These are phyloP conservation scores for Xenentodon cancila DNA, from an alignment of 2,797 vertebrate genomes.

Conservation along the genomic window DNA sequence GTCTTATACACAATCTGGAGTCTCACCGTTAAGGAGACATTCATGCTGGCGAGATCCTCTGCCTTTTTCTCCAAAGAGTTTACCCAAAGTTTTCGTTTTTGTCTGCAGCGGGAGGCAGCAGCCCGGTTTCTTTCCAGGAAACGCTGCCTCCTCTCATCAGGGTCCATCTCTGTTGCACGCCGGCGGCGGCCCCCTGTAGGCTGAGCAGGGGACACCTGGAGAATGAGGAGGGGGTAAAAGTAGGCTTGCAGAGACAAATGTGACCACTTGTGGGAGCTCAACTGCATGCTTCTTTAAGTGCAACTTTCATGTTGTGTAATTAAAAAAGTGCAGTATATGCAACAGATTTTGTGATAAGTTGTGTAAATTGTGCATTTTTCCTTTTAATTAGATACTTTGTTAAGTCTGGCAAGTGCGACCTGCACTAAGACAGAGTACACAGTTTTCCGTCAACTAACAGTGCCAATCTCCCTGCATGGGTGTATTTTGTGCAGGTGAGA, in stretches of 20 bases:
- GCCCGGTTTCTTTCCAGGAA: conserved; percentile 95
- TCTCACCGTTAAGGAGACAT: conserved; percentile 92
- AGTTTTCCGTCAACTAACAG: too few species aligned
- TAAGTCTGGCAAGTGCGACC: too few species aligned
- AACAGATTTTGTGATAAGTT: too few species aligned
- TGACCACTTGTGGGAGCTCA: not conserved
- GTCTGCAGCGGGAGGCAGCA: conserved; percentile 92
- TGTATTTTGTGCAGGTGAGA: too few species aligned
- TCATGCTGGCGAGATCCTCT: conserved; percentile 93
- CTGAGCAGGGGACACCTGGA: conserved; percentile 94
- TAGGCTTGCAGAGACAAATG: conserved; percentile 9
- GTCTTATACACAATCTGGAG: not conserved
- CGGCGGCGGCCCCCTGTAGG: conserved; percentile 90
- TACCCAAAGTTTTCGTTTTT: conserved; percentile 96
- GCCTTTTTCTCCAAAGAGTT: conserved; percentile 95
- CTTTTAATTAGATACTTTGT: too few species aligned
- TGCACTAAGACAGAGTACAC: too few species aligned
- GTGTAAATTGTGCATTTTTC: too few species aligned
- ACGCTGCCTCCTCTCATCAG: conserved; percentile 92
- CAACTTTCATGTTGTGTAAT: too few species aligned
- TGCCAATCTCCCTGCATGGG: too few species aligned
- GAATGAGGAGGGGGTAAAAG: conserved; percentile 7
- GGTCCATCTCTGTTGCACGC: conserved; percentile 91
- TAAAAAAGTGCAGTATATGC: too few species aligned
- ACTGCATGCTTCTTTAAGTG: too few species aligned